A percentile compares a stretch with the other conserved stretches of the same genome.
Conservation (phyloP, 64 coral and sea anemone genomes). For the Montipora capricornis region DNA sequence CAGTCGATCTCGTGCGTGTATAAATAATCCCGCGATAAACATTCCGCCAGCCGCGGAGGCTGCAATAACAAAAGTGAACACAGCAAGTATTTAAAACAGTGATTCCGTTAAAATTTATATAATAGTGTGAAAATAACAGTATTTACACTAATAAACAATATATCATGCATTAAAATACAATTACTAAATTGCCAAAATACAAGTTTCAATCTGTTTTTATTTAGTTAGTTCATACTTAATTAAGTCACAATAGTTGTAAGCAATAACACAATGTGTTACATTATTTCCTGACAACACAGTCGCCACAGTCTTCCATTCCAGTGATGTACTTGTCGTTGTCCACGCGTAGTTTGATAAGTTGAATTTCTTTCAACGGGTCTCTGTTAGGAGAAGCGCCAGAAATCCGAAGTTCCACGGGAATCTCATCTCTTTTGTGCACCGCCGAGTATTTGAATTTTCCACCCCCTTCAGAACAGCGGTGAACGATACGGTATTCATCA, state of each 20-base stretch:
- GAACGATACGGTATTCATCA: slow-evolving; percentile 35
- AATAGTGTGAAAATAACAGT: too few relatives aligned
- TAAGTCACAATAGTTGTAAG: neutral
- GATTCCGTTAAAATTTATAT: too few relatives aligned
- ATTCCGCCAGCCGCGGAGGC: too few relatives aligned
- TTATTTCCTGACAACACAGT: slow-evolving; percentile 35
- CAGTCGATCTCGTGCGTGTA: too few relatives aligned
- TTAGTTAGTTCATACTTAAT: neutral
- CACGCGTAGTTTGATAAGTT: slow-evolving; percentile 22
- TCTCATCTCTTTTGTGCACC: neutral
- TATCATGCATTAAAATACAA: neutral
- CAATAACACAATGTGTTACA: neutral
- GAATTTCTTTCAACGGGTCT: slow-evolving; percentile 39
- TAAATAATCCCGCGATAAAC: too few relatives aligned
- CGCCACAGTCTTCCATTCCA: slow-evolving; percentile 27
- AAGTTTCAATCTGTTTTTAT: neutral
- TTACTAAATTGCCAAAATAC: neutral
- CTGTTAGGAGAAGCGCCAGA: neutral
- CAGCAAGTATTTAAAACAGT: too few relatives aligned
- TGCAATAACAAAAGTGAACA: too few relatives aligned
- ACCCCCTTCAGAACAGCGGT: neutral
- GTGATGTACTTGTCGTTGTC: neutral
- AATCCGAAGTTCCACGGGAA: slow-evolving; percentile 12
- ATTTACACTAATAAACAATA: too few relatives aligned
- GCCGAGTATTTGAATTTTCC: slow-evolving; percentile 48